Evolutionary conservation across 2,888 invertebrate species (phyloP), one percentile per base, ranked within the genome.

Genomic region (Chloroclystis v-ata): DNA sequence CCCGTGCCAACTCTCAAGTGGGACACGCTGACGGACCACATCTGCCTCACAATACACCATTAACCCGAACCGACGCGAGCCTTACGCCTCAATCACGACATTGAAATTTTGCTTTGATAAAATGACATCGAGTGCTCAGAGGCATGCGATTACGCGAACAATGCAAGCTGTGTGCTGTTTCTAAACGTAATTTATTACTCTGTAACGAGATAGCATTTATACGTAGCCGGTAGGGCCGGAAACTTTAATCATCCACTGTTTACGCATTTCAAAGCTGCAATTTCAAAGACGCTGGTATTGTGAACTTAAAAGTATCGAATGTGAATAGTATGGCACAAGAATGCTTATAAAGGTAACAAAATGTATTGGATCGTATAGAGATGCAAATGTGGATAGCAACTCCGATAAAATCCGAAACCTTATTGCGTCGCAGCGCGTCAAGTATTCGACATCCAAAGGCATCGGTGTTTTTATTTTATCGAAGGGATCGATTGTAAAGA

Each of bases 401-500:
- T 75, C 57, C 79, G 72, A 84, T 86, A 85, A 85, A 85, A 78
- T 73, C 76, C 68, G 63, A 76, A 76, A 82, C 58, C 74, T 82
- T 85, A 85, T 82, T 72, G 78, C 75, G 75, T 72, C 72, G 76
- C 72, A 73, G 75, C 78, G 78, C 80, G 78, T 82, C 81, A 82
- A 79, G 75, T 71, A 68, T 75, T 73, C 75, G 75, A 75, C 80
- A 72, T 78, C 67, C 69, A 69, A 67, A 72, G 68, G 71, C 72
- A 70, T 69, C 68, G 67, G 71, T 69, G 74, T 72, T 75, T 76
- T 82, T 82, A 78, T 81, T 83, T 84, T 84, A 85, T 85, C 84
- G 76, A 65, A 67, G 75, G 82, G 80, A 84, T 85, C 84, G 86
- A 86, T 85, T 80, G 79, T 82, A 73, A 79, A 86, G 86, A 86